A percentile compares a stretch with the other conserved stretches of the same genome.
Conservation (phyloP, 1,140 invertebrate species). For the Drosophila tani region DNA sequence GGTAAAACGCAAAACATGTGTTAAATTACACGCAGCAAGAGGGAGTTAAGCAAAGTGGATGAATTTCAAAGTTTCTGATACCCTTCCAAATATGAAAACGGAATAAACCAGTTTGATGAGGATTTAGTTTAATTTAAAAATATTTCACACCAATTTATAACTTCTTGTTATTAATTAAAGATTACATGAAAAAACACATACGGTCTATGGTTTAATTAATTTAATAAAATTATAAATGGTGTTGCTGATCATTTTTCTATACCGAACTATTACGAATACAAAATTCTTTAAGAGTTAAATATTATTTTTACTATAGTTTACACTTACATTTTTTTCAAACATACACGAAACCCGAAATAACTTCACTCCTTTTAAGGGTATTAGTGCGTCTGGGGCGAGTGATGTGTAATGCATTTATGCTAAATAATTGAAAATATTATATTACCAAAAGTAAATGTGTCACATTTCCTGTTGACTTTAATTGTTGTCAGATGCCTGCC, state of each 20-base stretch:
- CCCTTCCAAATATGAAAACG: background rate
- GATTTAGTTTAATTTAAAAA: no score
- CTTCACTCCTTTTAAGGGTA: background rate
- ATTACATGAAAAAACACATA: no score
- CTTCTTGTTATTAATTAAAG: no score
- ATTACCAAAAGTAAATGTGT: constrained; percentile 78
- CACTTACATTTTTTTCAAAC: no score
- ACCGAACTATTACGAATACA: no score
- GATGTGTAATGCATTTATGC: constrained; percentile 61
- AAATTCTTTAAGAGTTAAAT: no score
- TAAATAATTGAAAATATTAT: constrained; percentile 82
- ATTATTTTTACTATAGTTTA: no score
- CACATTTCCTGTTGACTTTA: constrained; percentile 82
- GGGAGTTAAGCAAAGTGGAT: background rate
- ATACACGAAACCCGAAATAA: background rate
- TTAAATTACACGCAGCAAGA: constrained; percentile 61
- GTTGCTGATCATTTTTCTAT: no score
- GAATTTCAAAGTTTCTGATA: background rate
- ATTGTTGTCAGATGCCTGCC: constrained; percentile 73
- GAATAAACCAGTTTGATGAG: background rate
- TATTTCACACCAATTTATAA: no score
- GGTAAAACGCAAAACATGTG: constrained; percentile 66
- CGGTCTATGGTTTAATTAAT: no score
- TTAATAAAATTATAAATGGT: no score
- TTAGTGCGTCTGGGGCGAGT: background rate